Base-by-base conservation (phyloP, 64 coral and sea anemone species). In the Montipora capricornis region DNA sequence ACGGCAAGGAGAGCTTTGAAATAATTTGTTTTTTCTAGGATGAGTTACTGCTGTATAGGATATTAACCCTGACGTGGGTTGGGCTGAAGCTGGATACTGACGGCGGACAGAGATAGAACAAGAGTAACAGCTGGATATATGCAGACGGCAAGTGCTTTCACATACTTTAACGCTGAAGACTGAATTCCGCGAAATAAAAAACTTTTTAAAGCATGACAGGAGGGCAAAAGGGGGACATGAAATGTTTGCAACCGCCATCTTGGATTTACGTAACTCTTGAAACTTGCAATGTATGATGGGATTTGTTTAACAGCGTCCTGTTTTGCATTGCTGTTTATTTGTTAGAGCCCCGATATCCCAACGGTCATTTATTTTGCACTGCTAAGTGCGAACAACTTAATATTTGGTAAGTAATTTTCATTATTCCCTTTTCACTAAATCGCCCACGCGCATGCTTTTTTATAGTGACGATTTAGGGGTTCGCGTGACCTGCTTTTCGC, bases 311-410 rank as follows among this genome's bases (percentile, higher is more conserved):
- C 5, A 29, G 64, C 80, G 80, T 83, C 80, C 15, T 4, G 5
- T 9, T 71, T 71, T 3, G 81, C 81, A 29, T 83, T 58, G 82
- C 47, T 6, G 49, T 86, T 46, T 9, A 13, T 71, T 86, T 86
- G 82, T 86, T 86, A 71, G 82, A 49, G 15, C 37, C 49, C 62
- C 49, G 82, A 71, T 69, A 50, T 86, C 44, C 82, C 82, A 70
- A 86, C 82, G 82, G 82, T 86, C 82, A 19, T 11, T 71, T 71
- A 67, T 50, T 86, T 71, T 86, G 64, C 15, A 86, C 61, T 50
- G 66, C 46, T 64, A 86, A 59, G 66, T 86, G 82, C 67, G 82
- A 17, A 64, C 46, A 67, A 44, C 53, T 20, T n/a, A 71, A 86
- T 71, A 70, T 86, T 46, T 19, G 82, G 82, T 86, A 70, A 71